Percentiles rank a stretch among this genome's conserved stretches.
Evolutionary conservation across 2,113 vertebrate genomes (phyloP).

Genomic region (Halichoeres trimaculatus): DNA sequence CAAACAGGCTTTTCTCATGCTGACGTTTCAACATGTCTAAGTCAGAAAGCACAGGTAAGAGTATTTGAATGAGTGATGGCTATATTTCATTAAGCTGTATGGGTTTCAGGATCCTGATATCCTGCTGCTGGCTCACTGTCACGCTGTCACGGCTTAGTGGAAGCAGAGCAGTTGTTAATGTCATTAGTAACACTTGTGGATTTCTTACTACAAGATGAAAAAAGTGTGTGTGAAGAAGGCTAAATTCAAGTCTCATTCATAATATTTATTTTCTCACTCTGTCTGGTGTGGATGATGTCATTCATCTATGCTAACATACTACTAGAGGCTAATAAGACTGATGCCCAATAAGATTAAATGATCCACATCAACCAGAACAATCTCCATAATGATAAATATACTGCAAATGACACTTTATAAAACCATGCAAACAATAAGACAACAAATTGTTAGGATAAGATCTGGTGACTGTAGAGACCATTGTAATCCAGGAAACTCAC

Average conservation of each 20-base stretch:
- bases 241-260: background rate
- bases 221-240: background rate
- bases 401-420: no score
- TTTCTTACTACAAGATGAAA: background rate
- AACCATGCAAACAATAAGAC: no score
- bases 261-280: background rate
- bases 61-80: background rate
- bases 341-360: background rate
- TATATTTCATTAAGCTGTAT: background rate
- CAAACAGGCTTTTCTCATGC: background rate
- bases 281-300: background rate
- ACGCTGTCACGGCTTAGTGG: background rate
- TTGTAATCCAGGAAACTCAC: no score
- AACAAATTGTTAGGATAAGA: no score
- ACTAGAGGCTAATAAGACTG: background rate
- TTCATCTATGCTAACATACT: background rate
- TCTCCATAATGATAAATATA: no score
- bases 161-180: background rate
- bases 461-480: no score
- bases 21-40: background rate
- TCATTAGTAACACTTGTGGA: background rate
- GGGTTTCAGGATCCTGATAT: background rate
- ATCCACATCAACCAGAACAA: no score
- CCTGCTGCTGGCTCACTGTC: conserved; percentile 1
- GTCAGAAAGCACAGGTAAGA: background rate